These are phyloP conservation scores for Passer montanus DNA, from an alignment of 2,113 vertebrate genomes.

Conservation along the genomic window DNA sequence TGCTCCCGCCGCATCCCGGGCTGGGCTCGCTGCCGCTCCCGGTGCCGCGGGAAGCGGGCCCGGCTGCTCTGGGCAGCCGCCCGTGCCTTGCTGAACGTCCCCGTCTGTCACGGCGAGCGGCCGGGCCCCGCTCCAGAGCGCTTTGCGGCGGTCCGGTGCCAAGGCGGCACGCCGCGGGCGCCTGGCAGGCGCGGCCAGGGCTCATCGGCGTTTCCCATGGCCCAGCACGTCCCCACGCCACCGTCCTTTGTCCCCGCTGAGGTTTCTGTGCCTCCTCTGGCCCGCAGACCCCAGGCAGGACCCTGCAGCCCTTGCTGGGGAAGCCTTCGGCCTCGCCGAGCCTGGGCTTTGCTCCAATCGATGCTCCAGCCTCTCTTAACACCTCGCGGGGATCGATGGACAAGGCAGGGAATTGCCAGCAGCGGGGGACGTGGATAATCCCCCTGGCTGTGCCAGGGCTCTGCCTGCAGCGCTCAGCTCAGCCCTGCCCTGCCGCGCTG, in stretches of 20 bases:
- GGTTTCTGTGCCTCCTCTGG: background rate
- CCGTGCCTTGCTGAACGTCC: background rate
- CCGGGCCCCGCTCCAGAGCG: background rate
- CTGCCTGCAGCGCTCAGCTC: background rate
- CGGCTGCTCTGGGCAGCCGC: background rate
- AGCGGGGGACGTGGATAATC: background rate
- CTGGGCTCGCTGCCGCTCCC: fast-evolving
- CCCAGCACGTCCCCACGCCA: background rate
- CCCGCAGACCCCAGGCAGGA: background rate
- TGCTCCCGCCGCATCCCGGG: background rate
- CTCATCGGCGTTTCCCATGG: background rate
- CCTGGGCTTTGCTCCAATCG: slow-evolving; percentile 11
- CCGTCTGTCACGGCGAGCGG: background rate
- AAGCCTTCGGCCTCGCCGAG: background rate
- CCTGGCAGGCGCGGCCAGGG: background rate
- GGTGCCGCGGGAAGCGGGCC: background rate
- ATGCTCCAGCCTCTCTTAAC: slow-evolving; percentile 49
- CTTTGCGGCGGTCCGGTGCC: background rate
- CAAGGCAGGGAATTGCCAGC: slow-evolving; percentile 51
- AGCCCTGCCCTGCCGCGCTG: background rate
- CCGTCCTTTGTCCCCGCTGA: fast-evolving
- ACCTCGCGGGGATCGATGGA: slow-evolving; percentile 62
- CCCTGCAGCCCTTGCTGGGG: background rate
- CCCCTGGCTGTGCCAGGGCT: background rate
- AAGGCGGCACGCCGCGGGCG: background rate